These are phyloP conservation scores for Hypotaenidia philippensis DNA, from an alignment of 2,797 vertebrate genomes.

Conservation along the genomic window DNA sequence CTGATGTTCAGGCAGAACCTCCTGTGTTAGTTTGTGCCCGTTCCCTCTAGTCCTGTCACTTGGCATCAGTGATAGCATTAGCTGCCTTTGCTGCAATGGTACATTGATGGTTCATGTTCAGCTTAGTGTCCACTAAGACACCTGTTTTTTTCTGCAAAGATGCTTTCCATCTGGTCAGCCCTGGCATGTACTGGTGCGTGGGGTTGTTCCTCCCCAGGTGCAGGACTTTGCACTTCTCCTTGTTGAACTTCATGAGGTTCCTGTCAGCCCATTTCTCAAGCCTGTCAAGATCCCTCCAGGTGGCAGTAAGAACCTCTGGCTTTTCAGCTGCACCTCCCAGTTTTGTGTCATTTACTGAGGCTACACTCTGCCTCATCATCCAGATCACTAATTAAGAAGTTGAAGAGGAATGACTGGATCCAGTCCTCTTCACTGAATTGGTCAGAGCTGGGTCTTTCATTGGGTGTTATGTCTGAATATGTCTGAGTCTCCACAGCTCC, in stretches of 20 bases:
- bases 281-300: not conserved
- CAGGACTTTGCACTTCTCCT: not conserved
- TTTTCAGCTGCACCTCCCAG: not conserved
- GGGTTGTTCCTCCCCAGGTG: not conserved
- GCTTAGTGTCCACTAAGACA: not conserved
- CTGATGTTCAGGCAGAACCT: not conserved
- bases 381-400: not conserved
- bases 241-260: not conserved
- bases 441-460: no score
- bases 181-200: not conserved
- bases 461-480: no score
- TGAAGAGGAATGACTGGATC: not conserved
- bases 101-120: not conserved
- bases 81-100: not conserved
- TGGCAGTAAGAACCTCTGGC: not conserved
- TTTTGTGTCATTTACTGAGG: not conserved
- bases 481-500: no score
- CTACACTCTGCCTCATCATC: not conserved
- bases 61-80: not conserved
- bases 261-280: not conserved
- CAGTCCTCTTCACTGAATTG: no score
- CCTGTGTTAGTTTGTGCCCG: not conserved
- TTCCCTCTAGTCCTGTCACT: not conserved
- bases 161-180: not conserved
- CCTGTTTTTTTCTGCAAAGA: not conserved